Evolutionary conservation across 2,113 vertebrate species (phyloP).

Genomic region (Pleuronectes platessa): DNA sequence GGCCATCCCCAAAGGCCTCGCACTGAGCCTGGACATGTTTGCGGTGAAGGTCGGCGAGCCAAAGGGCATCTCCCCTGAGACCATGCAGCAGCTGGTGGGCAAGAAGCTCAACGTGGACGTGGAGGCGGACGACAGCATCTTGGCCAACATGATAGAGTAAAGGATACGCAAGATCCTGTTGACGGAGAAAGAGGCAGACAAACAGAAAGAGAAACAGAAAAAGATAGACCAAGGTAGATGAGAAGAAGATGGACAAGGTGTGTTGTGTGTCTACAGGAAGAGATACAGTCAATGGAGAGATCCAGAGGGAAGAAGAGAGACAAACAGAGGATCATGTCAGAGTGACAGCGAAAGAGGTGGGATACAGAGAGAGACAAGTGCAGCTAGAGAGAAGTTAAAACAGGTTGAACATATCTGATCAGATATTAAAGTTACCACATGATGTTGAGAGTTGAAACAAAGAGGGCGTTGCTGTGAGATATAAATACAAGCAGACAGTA

Average conservation of each 20-base stretch:
- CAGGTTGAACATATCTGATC: too few species aligned
- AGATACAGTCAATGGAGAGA: not conserved
- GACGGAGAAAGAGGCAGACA: not conserved
- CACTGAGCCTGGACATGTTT: constrained; percentile 2
- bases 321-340: not conserved
- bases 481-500: not conserved
- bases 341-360: not conserved
- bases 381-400: not conserved
- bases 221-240: not conserved
- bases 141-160: constrained; percentile 81
- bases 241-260: not conserved
- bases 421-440: not conserved
- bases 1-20: not conserved
- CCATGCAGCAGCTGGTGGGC: constrained; percentile 81
- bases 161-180: not conserved
- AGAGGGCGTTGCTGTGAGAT: not conserved
- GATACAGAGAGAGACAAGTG: not conserved
- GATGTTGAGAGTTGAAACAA: not conserved
- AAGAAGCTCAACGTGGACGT: constrained; percentile 82
- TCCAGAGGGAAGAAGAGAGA: not conserved
- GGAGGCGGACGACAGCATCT: constrained; percentile 87
- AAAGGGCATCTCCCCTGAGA: constrained; percentile 9
- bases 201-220: not conserved
- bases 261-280: not conserved
- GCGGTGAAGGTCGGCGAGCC: constrained; percentile 3